Base-by-base conservation (phyloP, 2,113 vertebrate genomes). In the Thryonomys swinderianus region DNA sequence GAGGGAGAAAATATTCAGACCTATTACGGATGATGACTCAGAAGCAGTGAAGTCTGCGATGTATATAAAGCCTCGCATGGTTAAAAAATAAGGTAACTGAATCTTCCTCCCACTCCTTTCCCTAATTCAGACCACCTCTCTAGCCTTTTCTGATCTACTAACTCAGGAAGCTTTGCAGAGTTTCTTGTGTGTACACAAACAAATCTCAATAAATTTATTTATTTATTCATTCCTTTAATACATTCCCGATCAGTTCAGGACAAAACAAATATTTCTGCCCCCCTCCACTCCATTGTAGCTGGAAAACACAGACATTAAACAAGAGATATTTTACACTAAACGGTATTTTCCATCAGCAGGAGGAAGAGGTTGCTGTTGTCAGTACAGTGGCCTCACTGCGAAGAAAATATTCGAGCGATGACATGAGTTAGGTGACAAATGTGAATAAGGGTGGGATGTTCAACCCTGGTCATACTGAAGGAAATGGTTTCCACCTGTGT, bases 141-240 rank as follows among this genome's bases (percentile, higher is more conserved):
- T n/a, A 55, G 88, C 48, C 81, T 93, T 76, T 20, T 10, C 45
- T 85, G 62, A 40, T 32, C 30, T 71, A 62, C 17, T 66, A 66
- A 81, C 5, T 16, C n/a, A 55, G 30, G 32, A 42, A 45, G n/a
- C n/a, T 45, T 85, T 62, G 27, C 34, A 14, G 53, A 81, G 13
- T 55, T 81, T 67, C 61, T 27, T 87, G 61, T 71, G 53, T 25
- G 66, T 76, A 30, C 18, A 80, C 11, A 89, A 82, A 40, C 59
- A 92, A 81, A 73, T 64, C 61, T 20, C 4, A 84, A 71, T 55
- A 45, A 42, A 40, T 55, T 6, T 69, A 55, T 62, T 66, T 85
- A n/a, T 67, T 67, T 62, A 6, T 82, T 93, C 40, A 42, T 73
- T 93, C 78, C 82, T 34, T 95, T n/a, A 93, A 61, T 48, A 37